Conservation (phyloP, 2,888 invertebrate species). For the Horisme vitalbata region DNA sequence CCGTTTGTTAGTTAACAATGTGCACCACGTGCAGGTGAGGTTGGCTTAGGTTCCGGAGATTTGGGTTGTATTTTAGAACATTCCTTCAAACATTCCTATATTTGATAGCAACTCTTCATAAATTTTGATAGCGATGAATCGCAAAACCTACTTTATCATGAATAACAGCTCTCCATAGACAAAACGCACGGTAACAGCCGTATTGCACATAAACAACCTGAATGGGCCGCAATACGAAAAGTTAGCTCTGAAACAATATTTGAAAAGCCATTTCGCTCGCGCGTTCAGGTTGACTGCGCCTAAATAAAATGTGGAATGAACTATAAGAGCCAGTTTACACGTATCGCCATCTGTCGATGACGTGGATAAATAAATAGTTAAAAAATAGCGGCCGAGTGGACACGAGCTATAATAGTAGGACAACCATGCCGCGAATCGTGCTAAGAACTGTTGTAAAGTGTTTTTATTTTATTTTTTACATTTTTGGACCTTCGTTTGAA, state of each 20-base stretch:
- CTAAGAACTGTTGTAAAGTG: too few relatives aligned
- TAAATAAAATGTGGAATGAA: conserved; percentile 66
- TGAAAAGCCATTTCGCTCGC: conserved; percentile 36
- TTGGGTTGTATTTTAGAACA: too few relatives aligned
- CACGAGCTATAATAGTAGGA: too few relatives aligned
- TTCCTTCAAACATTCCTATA: too few relatives aligned
- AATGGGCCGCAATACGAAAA: conserved; percentile 27
- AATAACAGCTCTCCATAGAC: conserved; percentile 5
- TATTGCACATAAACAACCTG: conserved; percentile 23
- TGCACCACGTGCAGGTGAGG: too few relatives aligned
- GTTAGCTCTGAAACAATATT: conserved; percentile 39
- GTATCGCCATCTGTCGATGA: conserved; percentile 74
- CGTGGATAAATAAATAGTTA: conserved; percentile 61
- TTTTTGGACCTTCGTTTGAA: too few relatives aligned
- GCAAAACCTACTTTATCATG: neutral
- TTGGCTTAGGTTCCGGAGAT: too few relatives aligned
- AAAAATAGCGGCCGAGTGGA: conserved; percentile 43
- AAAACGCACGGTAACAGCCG: neutral
- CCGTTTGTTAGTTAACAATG: too few relatives aligned
- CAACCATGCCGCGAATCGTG: conserved; percentile 46
- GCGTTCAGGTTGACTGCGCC: conserved; percentile 47
- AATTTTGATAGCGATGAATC: neutral
- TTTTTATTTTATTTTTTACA: too few relatives aligned
- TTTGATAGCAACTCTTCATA: too few relatives aligned
- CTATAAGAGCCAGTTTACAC: conserved; percentile 68